Evolutionary conservation across 2,888 invertebrate genomes (phyloP).

Genomic region (Clitarchus hookeri): DNA sequence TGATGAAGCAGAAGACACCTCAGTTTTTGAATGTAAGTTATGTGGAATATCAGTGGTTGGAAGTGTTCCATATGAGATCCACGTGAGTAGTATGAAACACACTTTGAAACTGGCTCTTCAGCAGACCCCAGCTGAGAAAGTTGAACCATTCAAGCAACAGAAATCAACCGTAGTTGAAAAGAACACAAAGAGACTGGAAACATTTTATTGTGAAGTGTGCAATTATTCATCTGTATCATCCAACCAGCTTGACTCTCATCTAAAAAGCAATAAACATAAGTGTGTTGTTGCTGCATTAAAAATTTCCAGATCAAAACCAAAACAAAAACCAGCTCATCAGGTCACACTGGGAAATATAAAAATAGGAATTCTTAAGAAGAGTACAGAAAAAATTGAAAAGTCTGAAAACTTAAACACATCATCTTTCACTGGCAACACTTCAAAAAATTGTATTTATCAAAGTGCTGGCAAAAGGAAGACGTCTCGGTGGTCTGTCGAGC

Average conservation of each 20-base stretch:
- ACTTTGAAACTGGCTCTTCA: neutral
- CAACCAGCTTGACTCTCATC: neutral
- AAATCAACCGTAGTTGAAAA: neutral
- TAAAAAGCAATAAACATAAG: neutral
- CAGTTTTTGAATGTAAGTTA: neutral
- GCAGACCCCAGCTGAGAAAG: neutral
- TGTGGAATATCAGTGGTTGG: neutral
- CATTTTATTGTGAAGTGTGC: neutral
- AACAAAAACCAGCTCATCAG: neutral
- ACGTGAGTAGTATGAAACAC: neutral
- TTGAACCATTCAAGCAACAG: neutral
- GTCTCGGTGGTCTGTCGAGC: too few relatives aligned
- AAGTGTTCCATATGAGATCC: neutral
- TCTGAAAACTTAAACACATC: too few relatives aligned
- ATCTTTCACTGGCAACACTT: neutral
- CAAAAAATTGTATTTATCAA: neutral
- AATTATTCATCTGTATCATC: neutral
- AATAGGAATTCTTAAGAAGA: too few relatives aligned
- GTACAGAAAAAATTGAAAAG: too few relatives aligned
- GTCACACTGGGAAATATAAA: neutral
- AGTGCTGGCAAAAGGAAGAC: neutral
- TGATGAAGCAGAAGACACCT: neutral
- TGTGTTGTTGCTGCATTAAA: neutral
- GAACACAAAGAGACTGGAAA: neutral
- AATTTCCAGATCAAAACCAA: neutral